Evolutionary conservation across 1,140 invertebrate species (phyloP).

Genomic region (Diorhabda sublineata): DNA sequence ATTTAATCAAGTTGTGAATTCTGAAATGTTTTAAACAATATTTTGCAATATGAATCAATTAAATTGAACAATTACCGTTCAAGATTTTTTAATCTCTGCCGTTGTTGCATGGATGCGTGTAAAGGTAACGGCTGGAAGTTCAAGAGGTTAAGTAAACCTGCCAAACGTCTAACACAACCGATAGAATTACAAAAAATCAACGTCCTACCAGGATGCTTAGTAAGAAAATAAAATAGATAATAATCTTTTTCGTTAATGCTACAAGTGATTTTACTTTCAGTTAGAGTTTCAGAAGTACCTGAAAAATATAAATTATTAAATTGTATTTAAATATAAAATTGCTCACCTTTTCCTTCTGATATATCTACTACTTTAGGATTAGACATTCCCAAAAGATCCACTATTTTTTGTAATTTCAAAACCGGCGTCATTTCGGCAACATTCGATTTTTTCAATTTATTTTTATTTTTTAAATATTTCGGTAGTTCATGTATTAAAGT

Average conservation of each 20-base stretch:
- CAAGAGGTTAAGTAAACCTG: conserved; percentile 76
- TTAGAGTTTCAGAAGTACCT: conserved; percentile 78
- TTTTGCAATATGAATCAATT: conserved; percentile 5
- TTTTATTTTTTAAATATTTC: conserved; percentile 64
- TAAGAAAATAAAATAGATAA: conserved; percentile 90
- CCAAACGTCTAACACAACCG: conserved; percentile 81
- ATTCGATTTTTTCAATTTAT: conserved; percentile 50
- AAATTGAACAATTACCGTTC: conserved; percentile 59
- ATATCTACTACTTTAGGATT: conserved; percentile 93
- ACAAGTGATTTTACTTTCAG: conserved; percentile 76
- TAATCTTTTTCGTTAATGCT: conserved; percentile 82
- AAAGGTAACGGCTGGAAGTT: conserved; percentile 76
- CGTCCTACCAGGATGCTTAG: conserved; percentile 79
- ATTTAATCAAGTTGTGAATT: no score
- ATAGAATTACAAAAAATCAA: conserved; percentile 98
- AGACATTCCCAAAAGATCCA: conserved; percentile 74
- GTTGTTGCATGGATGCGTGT: conserved; percentile 94
- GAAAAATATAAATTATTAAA: conserved; percentile 21
- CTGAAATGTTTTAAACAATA: conserved; percentile 7
- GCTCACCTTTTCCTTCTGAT: conserved; percentile 63
- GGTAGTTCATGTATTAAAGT: conserved; percentile 85
- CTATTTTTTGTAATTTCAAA: conserved; percentile 68
- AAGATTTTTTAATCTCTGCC: conserved; percentile 90
- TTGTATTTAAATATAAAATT: neutral
- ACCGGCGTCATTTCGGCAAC: conserved; percentile 62